Evolutionary conservation across 2,113 vertebrate genomes (phyloP), one percentile per base, ranked within the genome.

Genomic region (Cervus canadensis): DNA sequence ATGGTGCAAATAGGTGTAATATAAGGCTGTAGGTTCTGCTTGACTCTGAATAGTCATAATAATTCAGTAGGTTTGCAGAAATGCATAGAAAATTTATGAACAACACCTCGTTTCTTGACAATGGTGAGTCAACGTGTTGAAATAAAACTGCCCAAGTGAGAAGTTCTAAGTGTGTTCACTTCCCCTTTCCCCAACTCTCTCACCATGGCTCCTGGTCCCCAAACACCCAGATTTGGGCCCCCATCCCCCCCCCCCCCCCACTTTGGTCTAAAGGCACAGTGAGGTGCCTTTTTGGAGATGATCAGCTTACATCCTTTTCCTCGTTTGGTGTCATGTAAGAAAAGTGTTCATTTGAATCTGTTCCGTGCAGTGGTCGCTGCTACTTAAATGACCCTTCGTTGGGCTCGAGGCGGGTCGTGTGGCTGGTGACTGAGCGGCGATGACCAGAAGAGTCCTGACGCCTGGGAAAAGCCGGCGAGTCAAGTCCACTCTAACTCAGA

Each of bases 401-500:
- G 78, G 52, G 43, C 48, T 87, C 1, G 12, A 94, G n/a, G 87
- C 11, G 90, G 64, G n/a, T 23, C 83, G 71, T 88, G 94, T 94
- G 95, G 95, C 96, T 95, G 96, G 97, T 96, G 96, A 79, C 83
- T 43, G 90, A 91, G 83, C 30, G 94, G 89, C 76, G 21, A 8
- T 15, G 86, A 59, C 92, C 87, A 56, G 92, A 85, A 88, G 78
- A 95, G 15, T 89, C 40, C 92, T 82, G 90, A 67, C 64, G 83
- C 85, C 56, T 3, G 40, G 62, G 64, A 64, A 36, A 92, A 95
- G 94, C 13, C 3, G 26, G 36, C 56, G 88, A 78, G 92, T 89
- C 26, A 56, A 40, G 79, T 92, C 89, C 93, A 9, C 64, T 78
- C 12, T 59, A 25, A 36, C 64, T 99, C 98, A 99, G 98, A 99